Evolutionary conservation across 2,113 vertebrate genomes (phyloP).

Genomic region (Trogon melanurus): DNA sequence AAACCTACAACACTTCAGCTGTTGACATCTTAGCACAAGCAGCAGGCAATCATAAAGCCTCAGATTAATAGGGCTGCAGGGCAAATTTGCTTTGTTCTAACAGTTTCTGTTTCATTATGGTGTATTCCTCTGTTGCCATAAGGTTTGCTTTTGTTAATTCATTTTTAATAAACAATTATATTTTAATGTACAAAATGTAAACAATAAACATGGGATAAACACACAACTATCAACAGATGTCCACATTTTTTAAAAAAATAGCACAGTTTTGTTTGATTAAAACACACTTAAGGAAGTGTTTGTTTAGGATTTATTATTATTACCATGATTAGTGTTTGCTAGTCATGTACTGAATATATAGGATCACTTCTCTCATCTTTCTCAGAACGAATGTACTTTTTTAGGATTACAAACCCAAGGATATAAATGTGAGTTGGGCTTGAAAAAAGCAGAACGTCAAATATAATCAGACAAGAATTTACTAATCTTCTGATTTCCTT

Average conservation of each 20-base stretch:
- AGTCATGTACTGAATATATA: not conserved
- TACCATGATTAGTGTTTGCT: not conserved
- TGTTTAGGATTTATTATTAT: not conserved
- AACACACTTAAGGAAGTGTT: not conserved
- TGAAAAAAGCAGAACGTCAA: not conserved
- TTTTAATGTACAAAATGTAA: not conserved
- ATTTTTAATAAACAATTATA: not conserved
- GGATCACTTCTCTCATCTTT: accelerated
- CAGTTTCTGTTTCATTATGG: not conserved
- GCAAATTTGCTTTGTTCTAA: constrained; percentile 14
- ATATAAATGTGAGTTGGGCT: not conserved
- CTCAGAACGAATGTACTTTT: not conserved
- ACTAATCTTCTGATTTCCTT: not conserved
- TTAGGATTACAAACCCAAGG: not conserved
- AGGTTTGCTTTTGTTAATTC: not conserved
- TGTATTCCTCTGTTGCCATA: not conserved
- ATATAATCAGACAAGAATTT: not conserved
- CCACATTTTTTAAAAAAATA: not conserved
- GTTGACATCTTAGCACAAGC: constrained; percentile 29
- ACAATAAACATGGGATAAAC: not conserved
- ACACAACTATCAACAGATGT: not conserved
- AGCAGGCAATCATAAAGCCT: constrained; percentile 35
- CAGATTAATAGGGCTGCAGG: constrained; percentile 30
- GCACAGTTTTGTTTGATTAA: not conserved
- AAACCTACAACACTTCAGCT: constrained; percentile 11